Evolutionary conservation across 1,140 invertebrate genomes (phyloP).

Genomic region (Euborellia annulipes): DNA sequence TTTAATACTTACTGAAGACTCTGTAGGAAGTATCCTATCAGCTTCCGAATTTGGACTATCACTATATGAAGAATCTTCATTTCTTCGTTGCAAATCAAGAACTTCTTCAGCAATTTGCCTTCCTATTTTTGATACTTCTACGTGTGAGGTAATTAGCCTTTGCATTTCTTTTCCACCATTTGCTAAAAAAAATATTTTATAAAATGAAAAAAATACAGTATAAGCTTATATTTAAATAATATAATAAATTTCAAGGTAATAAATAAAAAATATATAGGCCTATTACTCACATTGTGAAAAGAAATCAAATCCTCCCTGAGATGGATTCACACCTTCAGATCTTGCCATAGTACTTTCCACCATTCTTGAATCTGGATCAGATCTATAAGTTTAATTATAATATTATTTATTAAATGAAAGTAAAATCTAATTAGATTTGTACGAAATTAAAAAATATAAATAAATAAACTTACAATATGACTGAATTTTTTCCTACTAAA

Average conservation of each 20-base stretch:
- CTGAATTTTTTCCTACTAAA: conserved; percentile 67
- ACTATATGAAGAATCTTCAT: conserved; percentile 31
- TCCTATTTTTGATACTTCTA: conserved; percentile 67
- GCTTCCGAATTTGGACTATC: conserved; percentile 30
- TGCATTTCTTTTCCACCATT: conserved; percentile 40
- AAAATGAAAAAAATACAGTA: no score
- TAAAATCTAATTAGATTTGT: conserved; percentile 2
- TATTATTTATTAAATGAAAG: not conserved
- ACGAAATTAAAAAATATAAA: conserved; percentile 9
- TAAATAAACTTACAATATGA: conserved; percentile 40
- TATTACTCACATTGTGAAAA: conserved; percentile 36
- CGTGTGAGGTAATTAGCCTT: conserved; percentile 48
- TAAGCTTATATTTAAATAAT: conserved; percentile 5
- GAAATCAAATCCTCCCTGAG: conserved; percentile 33
- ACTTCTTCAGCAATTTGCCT: conserved; percentile 58
- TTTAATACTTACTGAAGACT: no score
- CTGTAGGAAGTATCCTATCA: not conserved
- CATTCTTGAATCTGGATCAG: conserved; percentile 32
- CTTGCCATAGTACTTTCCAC: conserved; percentile 32
- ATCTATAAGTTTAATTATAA: conserved; percentile 16
- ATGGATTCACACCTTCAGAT: conserved; percentile 28
- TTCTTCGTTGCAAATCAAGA: conserved; percentile 36
- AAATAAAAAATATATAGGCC: conserved; percentile 4
- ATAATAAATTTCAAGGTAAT: conserved; percentile 2
- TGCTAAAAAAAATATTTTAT: conserved; percentile 15